phyloP scores from a whole-genome alignment of 2,113 vertebrate genomes.

The Ondatra zibethicus region DNA sequence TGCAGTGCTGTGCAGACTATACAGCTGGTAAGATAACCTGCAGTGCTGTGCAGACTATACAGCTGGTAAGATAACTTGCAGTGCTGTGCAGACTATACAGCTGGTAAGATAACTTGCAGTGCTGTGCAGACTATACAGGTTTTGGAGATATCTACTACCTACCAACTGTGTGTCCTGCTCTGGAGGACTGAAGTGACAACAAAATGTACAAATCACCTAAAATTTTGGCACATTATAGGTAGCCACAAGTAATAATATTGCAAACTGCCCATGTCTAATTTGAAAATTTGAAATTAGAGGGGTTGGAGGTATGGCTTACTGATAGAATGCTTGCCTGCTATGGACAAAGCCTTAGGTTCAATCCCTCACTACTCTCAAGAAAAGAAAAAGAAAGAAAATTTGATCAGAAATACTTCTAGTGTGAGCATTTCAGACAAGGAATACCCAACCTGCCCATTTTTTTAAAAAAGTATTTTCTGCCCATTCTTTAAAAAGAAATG shows the following conservation, averaged over 20 bases:
- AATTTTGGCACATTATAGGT: background rate
- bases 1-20: too few species aligned
- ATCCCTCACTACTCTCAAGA: background rate
- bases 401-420: background rate
- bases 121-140: background rate
- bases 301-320: background rate
- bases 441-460: background rate
- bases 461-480: background rate
- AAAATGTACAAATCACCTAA: background rate
- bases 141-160: background rate
- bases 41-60: too few species aligned
- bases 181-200: constrained; percentile 20
- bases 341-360: background rate
- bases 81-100: too few species aligned
- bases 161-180: background rate
- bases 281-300: background rate
- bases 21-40: too few species aligned
- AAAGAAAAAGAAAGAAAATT: background rate
- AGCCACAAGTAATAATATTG: background rate
- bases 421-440: background rate
- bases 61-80: background rate
- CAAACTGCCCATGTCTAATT: background rate
- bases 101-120: too few species aligned
- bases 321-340: background rate
- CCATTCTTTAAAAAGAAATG: background rate